Base-by-base conservation (phyloP, 2,113 vertebrate genomes). In the Anoplopoma fimbria region DNA sequence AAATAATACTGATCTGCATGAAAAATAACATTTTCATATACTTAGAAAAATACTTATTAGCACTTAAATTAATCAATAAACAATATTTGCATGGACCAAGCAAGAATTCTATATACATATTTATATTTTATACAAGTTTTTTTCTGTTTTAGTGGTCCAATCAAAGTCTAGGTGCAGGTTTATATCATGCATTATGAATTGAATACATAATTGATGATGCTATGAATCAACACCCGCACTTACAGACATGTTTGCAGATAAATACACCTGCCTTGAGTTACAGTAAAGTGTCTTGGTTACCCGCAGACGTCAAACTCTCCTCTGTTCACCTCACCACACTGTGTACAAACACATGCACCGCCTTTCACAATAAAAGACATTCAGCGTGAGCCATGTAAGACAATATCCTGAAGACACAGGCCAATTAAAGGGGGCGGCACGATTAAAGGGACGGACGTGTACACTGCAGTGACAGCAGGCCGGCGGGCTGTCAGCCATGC, bases 361-460 rank as follows among this genome's bases (percentile, higher is more conserved):
- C 69, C 76, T 47, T 40, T 34, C 40, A 86, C 82, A 82, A 72
- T 64, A 74, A 71, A 57, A 87, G n/a, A 69, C 77, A n/a, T n/a
- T n/a, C n/a, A n/a, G n/a, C n/a, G n/a, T n/a, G n/a, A n/a, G n/a
- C n/a, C n/a, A n/a, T n/a, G n/a, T n/a, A n/a, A n/a, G n/a, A 74
- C 61, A 31, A 69, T 53, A 40, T 76, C 38, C 17, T 61, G 14
- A 79, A 9, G 51, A 67, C 58, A 10, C 64, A 19, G 38, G 1
- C 34, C 81, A 82, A 87, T 88, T 87, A 85, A 55, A 88, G 74
- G 70, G 61, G 55, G 9, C 7, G 9, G 23, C 0, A 1, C 21
- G 4, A 86, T 84, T 83, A 89, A 81, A 86, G 72, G 75, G 70
- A 38, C 63, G 78, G 83, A 80, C 62, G 77, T 45, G 70, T 4